Conservation (phyloP, 2,113 vertebrate genomes). For the Toxostoma redivivum region DNA sequence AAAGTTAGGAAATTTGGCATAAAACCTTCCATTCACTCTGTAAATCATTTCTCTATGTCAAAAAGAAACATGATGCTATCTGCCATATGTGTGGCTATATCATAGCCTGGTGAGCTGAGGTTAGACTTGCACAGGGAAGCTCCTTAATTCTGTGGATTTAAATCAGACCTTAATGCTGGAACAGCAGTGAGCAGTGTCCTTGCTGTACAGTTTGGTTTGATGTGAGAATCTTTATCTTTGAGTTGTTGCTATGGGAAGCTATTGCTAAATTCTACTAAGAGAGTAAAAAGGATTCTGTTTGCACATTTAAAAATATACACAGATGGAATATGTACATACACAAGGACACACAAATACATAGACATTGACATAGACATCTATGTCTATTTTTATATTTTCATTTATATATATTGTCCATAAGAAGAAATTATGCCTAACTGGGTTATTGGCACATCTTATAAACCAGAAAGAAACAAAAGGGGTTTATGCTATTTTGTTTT, state of each 20-base stretch:
- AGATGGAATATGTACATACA: background rate
- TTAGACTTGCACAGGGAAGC: background rate
- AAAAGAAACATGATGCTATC: background rate
- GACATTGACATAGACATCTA: background rate
- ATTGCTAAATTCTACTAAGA: background rate
- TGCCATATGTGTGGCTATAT: background rate
- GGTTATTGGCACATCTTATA: rapidly evolving
- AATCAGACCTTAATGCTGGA: background rate
- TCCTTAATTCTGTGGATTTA: background rate
- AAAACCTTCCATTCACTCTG: background rate
- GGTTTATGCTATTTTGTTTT: background rate
- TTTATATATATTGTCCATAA: background rate
- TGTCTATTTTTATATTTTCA: background rate
- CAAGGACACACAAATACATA: background rate
- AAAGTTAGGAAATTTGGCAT: background rate
- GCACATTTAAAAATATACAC: conserved; percentile 8
- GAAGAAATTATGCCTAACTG: background rate
- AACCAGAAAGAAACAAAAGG: background rate
- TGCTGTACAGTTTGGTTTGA: background rate
- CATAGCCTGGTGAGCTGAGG: background rate
- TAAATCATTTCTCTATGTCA: background rate
- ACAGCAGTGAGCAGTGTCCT: background rate
- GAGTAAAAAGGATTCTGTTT: conserved; percentile 7
- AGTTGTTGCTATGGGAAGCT: conserved; percentile 44
- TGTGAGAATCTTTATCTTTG: conserved; percentile 18